Conservation (phyloP, 2,888 invertebrate genomes). For the Gari tellinella region DNA sequence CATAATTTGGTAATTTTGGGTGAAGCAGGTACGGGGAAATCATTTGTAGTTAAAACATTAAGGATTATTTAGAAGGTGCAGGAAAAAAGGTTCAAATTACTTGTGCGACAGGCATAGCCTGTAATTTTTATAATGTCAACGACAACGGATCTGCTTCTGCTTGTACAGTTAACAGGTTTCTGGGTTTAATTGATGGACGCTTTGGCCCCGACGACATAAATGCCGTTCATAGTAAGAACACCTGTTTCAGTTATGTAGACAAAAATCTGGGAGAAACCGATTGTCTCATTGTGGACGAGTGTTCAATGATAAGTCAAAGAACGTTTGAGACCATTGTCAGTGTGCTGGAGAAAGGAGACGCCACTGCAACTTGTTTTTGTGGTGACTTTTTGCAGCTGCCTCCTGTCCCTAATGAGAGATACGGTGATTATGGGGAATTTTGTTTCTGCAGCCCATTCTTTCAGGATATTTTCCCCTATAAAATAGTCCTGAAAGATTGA, state of each 20-base stretch:
- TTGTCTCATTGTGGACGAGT: constrained; percentile 17
- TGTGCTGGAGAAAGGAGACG: constrained; percentile 3
- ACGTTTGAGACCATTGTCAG: constrained; percentile 8
- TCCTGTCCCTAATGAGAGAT: constrained; percentile 20
- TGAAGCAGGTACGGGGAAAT: too few relatives aligned
- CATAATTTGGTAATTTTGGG: too few relatives aligned
- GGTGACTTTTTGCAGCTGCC: constrained; percentile 29
- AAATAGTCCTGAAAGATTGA: constrained; percentile 19
- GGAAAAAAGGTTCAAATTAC: too few relatives aligned
- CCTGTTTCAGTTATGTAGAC: constrained; percentile 18
- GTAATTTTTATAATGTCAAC: too few relatives aligned
- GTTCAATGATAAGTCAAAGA: constrained; percentile 19
- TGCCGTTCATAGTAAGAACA: constrained; percentile 3
- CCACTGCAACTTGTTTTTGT: constrained; percentile 1
- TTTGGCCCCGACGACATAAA: too few relatives aligned
- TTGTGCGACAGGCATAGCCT: too few relatives aligned
- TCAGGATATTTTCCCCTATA: constrained; percentile 23
- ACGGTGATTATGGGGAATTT: constrained; percentile 25
- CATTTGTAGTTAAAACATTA: too few relatives aligned
- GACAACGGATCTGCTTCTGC: too few relatives aligned
- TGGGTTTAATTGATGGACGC: too few relatives aligned
- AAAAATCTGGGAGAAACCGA: constrained; percentile 9
- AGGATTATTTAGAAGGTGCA: too few relatives aligned
- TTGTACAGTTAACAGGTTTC: too few relatives aligned
- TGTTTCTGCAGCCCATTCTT: constrained; percentile 36